phyloP scores from a whole-genome alignment of 2,797 vertebrate species.

The Leptatherina wallacei region DNA sequence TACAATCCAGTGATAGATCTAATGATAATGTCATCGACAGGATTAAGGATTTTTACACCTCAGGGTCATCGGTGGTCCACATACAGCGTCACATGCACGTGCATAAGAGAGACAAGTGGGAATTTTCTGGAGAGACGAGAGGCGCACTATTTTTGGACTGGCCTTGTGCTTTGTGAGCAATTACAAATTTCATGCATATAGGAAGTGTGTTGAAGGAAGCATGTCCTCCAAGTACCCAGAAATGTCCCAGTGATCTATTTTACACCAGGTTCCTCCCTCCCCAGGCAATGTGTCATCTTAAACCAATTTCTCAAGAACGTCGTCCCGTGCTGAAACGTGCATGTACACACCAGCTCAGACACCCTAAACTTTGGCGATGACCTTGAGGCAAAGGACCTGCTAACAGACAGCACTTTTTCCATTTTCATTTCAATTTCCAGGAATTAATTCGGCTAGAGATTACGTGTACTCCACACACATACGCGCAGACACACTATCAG shows the following conservation, averaged over 20 bases:
- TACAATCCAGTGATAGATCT: conserved; percentile 52
- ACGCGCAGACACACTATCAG: conserved; percentile 28
- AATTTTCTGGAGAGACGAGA: conserved; percentile 46
- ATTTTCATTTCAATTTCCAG: conserved; percentile 77
- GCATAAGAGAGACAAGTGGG: background rate
- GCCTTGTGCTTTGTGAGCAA: conserved; percentile 41
- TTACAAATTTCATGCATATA: conserved; percentile 34
- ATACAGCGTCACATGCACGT: conserved; percentile 15
- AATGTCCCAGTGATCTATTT: conserved; percentile 24
- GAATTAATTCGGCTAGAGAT: conserved; percentile 78
- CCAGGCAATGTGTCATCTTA: conserved; percentile 1
- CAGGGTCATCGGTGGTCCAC: conserved; percentile 6
- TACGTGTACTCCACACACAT: conserved; percentile 35
- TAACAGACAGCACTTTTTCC: conserved; percentile 47
- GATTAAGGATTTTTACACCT: conserved; percentile 45
- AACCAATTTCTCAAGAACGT: conserved; percentile 18
- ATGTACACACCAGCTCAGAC: conserved; percentile 1
- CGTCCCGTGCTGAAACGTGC: background rate
- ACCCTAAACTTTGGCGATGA: conserved; percentile 49
- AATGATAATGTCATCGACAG: conserved; percentile 61
- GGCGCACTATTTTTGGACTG: conserved; percentile 44
- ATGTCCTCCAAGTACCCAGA: conserved; percentile 33
- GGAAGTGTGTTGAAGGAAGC: background rate
- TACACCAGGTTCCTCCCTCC: background rate
- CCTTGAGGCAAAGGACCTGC: conserved; percentile 67